Base-by-base conservation (phyloP, 2,888 invertebrate species). In the Synergus umbraculus region DNA sequence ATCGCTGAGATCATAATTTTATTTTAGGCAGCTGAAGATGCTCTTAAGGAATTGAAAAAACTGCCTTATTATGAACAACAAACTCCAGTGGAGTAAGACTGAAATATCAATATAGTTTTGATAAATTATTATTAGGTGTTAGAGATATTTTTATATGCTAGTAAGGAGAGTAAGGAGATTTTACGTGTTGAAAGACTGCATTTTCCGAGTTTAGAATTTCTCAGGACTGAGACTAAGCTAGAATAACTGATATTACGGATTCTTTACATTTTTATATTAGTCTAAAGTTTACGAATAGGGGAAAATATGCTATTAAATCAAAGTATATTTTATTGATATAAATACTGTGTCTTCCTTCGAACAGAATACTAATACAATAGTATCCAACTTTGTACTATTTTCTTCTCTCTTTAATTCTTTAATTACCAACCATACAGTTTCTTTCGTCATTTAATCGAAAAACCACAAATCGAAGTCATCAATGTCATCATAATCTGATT, bases 51-150 rank as follows among this genome's bases (percentile, higher is more conserved):
- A 76, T 63, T 86, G 60, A 86, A 85, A 46, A 76, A 85, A 60
- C 79, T 85, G 77, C 81, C 86, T 7, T 87, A 83, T 81, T 87
- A 87, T 60, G 81, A 84, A 41, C 82, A 83, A 46, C 58, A 76
- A 15, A 66, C 64, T 76, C 65, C 78, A 12, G 78, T 76, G 41
- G 37, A 76, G 54, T 73, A 79, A 18, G 64, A 37, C 15, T 49
- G 7, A 37, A 29, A 73, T 4, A 29, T 3, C 0, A 22, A 46
- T 22, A 69, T 37, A 18, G 29, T 13, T 46, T 9, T 9, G n/a
- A 67, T 44, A 1, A 67, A 18, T 43, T 49, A 69, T 29, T 37
- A 43, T 43, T 15, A 43, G 43, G 15, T 43, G 41, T 43, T 15
- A 22, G n/a, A 41, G 10, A 43, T 41, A 66, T 43, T 66, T 66